phyloP scores from a whole-genome alignment of 2,113 vertebrate genomes.

The Antennarius striatus region DNA sequence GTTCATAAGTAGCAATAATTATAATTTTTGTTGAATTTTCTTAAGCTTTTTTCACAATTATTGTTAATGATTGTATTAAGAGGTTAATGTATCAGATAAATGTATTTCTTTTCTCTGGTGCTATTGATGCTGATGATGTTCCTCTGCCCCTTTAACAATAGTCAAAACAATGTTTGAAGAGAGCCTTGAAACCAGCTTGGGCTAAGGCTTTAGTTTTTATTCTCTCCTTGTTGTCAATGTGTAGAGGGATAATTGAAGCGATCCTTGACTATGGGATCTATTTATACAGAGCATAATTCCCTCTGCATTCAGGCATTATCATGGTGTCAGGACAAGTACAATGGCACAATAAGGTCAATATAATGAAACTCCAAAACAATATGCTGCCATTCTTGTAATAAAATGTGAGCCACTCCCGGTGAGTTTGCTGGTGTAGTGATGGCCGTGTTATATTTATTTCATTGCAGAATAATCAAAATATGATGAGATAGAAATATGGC shows the following conservation, averaged over 20 bases:
- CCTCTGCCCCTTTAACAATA: slow-evolving; percentile 67
- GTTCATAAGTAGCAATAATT: not conserved
- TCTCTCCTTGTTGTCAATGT: slow-evolving; percentile 75
- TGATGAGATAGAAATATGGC: slow-evolving; percentile 5
- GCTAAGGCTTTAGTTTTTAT: slow-evolving; percentile 74
- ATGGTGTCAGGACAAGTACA: slow-evolving; percentile 77
- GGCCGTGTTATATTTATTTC: slow-evolving; percentile 13
- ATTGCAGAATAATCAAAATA: slow-evolving; percentile 8
- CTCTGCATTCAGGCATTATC: slow-evolving; percentile 79
- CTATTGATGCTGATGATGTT: slow-evolving; percentile 72
- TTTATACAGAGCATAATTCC: slow-evolving; percentile 80
- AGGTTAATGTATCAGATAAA: slow-evolving; percentile 61
- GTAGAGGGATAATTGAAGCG: slow-evolving; percentile 78
- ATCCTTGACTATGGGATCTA: slow-evolving; percentile 78
- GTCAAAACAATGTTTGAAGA: slow-evolving; percentile 74
- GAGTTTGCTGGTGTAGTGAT: slow-evolving; percentile 51
- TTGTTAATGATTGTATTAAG: slow-evolving; percentile 40
- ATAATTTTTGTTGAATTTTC: slow-evolving; percentile 9
- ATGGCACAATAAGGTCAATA: slow-evolving; percentile 82
- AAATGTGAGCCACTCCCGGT: slow-evolving; percentile 61
- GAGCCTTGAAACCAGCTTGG: slow-evolving; percentile 76
- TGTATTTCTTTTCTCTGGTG: slow-evolving; percentile 60
- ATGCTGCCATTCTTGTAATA: slow-evolving; percentile 73
- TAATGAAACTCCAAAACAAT: slow-evolving; percentile 81
- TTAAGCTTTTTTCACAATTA: not conserved